Evolutionary conservation across 2,797 vertebrate genomes (phyloP).

Genomic region (Lepilemur septentrionalis): DNA sequence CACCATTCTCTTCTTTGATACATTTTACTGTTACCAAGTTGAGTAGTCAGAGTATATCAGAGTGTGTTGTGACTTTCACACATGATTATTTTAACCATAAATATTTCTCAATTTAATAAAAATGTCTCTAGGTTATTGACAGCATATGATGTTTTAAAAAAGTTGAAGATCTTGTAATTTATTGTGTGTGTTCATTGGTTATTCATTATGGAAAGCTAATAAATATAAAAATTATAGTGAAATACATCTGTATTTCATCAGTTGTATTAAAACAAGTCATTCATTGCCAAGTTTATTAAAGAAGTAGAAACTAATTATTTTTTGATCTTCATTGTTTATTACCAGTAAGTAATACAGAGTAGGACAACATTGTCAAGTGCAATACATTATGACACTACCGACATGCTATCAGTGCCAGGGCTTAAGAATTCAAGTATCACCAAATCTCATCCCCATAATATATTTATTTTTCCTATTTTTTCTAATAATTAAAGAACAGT

Average conservation of each 20-base stretch:
- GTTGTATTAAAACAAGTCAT: background rate
- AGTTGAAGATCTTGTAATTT: background rate
- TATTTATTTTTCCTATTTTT: background rate
- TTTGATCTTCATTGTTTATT: background rate
- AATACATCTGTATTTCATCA: background rate
- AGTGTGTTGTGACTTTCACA: background rate
- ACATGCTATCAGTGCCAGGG: background rate
- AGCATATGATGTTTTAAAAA: conserved; percentile 21
- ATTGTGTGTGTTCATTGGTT: background rate
- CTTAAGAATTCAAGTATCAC: background rate
- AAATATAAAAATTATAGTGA: background rate
- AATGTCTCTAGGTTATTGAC: background rate
- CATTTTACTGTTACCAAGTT: background rate
- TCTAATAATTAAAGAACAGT: background rate
- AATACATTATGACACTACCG: background rate
- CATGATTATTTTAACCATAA: background rate
- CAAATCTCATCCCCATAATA: background rate
- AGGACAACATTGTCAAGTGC: background rate
- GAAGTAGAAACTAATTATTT: background rate
- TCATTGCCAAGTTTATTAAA: background rate
- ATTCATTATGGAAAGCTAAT: background rate
- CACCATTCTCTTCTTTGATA: background rate
- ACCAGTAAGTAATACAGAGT: background rate
- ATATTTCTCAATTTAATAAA: background rate
- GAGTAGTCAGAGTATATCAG: background rate